Conservation (phyloP, 2,888 invertebrate genomes). For the Nomada hirtipes region DNA sequence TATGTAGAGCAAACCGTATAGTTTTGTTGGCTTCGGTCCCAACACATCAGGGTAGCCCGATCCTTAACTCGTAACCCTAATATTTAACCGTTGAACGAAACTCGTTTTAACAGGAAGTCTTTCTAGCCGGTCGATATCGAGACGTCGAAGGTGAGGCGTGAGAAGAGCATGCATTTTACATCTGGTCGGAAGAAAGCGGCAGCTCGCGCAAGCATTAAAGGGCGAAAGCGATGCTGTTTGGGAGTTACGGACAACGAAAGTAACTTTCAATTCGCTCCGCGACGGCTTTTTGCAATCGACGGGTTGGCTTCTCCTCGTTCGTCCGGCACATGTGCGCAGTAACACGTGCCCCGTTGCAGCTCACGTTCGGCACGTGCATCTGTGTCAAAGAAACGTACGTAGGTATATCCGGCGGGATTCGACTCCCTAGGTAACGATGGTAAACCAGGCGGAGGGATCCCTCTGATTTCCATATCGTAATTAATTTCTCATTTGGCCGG, state of each 20-base stretch:
- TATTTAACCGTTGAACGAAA: slow-evolving; percentile 71
- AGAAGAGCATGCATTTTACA: no score
- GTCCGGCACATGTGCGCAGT: slow-evolving; percentile 24
- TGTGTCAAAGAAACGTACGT: slow-evolving; percentile 53
- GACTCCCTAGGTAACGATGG: slow-evolving; percentile 33
- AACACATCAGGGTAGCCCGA: slow-evolving; percentile 71
- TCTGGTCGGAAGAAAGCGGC: neutral
- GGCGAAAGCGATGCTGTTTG: neutral
- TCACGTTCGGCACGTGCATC: slow-evolving; percentile 48
- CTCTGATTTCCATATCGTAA: slow-evolving; percentile 77
- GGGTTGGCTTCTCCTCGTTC: neutral
- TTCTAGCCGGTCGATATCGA: slow-evolving; percentile 37
- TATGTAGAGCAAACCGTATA: slow-evolving; percentile 43
- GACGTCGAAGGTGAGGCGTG: neutral
- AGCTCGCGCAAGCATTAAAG: neutral
- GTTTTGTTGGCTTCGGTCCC: slow-evolving; percentile 57
- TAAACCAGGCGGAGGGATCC: slow-evolving; percentile 46
- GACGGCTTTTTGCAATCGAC: neutral
- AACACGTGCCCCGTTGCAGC: slow-evolving; percentile 10
- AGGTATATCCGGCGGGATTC: neutral
- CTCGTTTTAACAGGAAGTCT: slow-evolving; percentile 59
- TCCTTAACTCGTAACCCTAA: slow-evolving; percentile 63
- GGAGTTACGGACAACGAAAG: neutral
- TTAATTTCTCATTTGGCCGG: slow-evolving; percentile 77
- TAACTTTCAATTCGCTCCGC: neutral